Evolutionary conservation across 2,113 vertebrate species (phyloP).

Genomic region (Corapipo altera): DNA sequence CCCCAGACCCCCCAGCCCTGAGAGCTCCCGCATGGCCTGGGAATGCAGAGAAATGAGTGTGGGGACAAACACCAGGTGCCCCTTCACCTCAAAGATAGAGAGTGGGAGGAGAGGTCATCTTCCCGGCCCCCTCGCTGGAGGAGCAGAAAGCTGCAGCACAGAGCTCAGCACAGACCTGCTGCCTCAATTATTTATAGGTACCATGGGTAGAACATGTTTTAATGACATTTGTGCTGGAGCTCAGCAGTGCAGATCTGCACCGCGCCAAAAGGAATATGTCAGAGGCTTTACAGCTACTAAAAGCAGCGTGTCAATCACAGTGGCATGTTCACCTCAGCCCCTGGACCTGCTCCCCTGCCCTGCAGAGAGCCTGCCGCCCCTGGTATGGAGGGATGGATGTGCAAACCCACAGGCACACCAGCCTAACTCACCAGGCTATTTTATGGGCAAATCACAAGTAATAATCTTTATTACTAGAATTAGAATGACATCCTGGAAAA

Average conservation of each 20-base stretch:
- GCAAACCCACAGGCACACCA: not conserved
- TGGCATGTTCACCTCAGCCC: not conserved
- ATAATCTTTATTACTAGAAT: conserved; percentile 56
- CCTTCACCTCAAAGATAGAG: not conserved
- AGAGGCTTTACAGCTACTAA: not conserved
- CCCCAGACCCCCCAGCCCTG: not conserved
- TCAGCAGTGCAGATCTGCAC: not conserved
- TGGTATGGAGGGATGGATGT: conserved; percentile 4
- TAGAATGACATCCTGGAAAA: conserved; percentile 61
- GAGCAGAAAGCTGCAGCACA: not conserved
- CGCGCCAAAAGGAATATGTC: conserved; percentile 32
- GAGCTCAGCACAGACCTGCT: conserved; percentile 13
- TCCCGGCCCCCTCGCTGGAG: not conserved
- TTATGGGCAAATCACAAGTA: conserved; percentile 52
- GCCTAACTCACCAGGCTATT: not conserved
- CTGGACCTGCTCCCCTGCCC: not conserved
- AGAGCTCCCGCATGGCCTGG: fast-evolving
- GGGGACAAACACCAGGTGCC: not conserved
- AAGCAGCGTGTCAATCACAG: conserved; percentile 36
- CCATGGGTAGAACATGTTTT: conserved; percentile 46
- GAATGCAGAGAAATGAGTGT: not conserved
- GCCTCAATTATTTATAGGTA: conserved; percentile 62
- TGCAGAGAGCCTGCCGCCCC: not conserved
- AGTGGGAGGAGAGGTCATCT: not conserved
- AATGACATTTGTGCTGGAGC: conserved; percentile 55